Evolutionary conservation across 2,888 invertebrate genomes (phyloP).

Genomic region (Priocnemis perturbator): DNA sequence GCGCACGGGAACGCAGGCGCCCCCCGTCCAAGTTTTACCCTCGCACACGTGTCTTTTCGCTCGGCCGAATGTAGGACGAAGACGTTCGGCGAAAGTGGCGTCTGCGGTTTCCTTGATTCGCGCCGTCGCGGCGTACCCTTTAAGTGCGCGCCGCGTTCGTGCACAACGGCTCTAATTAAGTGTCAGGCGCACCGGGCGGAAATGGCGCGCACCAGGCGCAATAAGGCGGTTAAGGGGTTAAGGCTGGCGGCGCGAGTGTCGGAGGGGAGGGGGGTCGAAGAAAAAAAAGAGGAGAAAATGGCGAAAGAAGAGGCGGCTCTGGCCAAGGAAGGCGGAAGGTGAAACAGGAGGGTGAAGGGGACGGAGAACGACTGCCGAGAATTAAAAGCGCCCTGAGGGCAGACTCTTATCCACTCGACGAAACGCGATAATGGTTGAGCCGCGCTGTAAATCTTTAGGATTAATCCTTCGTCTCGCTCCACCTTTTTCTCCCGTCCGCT

Average conservation of each 20-base stretch:
- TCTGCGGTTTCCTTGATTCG: constrained; percentile 1
- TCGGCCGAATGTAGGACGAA: no score
- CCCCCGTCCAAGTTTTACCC: no score
- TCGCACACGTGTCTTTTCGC: no score
- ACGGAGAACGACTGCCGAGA: constrained; percentile 40
- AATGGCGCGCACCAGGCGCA: constrained; percentile 51
- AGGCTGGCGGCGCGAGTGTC: constrained; percentile 48
- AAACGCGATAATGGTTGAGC: constrained; percentile 59
- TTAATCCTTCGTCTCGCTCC: constrained; percentile 49
- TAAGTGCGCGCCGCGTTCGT: constrained; percentile 45
- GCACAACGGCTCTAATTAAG: constrained; percentile 56
- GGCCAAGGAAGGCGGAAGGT: constrained; percentile 13
- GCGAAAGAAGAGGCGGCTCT: not conserved
- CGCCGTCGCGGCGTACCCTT: constrained; percentile 26
- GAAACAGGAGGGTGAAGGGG: constrained; percentile 21
- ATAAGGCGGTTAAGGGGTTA: constrained; percentile 58
- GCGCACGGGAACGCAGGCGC: no score
- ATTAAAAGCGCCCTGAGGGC: constrained; percentile 56
- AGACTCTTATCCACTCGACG: constrained; percentile 58
- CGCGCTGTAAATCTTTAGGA: constrained; percentile 59
- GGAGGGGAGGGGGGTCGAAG: constrained; percentile 40
- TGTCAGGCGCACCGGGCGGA: constrained; percentile 55
- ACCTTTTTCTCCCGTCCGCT: not conserved
- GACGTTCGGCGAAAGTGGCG: not conserved
- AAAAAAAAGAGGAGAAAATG: constrained; percentile 17